These are phyloP conservation scores for Actinopyga echinites DNA, from an alignment of 53 echinoderm and acorn worm species.

Conservation along the genomic window DNA sequence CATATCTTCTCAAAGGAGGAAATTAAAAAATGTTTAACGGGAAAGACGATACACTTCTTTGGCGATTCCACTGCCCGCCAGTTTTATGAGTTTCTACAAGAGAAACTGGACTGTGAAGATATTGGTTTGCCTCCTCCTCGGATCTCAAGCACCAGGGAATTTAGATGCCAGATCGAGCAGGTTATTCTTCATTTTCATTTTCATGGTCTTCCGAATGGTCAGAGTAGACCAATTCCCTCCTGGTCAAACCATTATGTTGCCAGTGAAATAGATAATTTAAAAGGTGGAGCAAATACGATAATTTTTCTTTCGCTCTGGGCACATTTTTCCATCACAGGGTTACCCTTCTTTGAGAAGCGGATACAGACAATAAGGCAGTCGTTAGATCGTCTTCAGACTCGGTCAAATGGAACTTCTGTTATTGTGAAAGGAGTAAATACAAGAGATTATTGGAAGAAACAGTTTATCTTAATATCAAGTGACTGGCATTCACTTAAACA, in stretches of 20 bases:
- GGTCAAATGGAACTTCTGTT: neutral
- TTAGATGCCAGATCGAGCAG: neutral
- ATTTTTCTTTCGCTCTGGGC: slow-evolving; percentile 9
- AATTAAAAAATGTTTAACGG: neutral
- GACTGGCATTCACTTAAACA: slow-evolving; percentile 7
- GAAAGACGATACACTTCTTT: neutral
- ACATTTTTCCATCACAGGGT: neutral
- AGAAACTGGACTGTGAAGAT: neutral
- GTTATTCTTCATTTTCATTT: neutral
- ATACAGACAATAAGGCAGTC: neutral
- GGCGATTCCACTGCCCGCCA: slow-evolving; percentile 9
- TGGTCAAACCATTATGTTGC: neutral
- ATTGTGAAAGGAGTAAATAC: slow-evolving; percentile 4
- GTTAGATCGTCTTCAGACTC: neutral
- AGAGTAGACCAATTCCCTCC: neutral
- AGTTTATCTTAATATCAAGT: slow-evolving; percentile 1
- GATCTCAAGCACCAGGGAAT: neutral
- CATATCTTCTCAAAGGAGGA: neutral
- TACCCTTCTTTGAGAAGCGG: neutral
- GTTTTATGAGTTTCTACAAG: neutral
- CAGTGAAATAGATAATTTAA: slow-evolving; percentile 9
- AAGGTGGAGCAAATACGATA: neutral
- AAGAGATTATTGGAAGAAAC: neutral
- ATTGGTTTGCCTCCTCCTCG: neutral
- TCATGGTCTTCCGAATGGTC: neutral